phyloP scores from a whole-genome alignment of 1,140 invertebrate species.

The Palaemon carinicauda region DNA sequence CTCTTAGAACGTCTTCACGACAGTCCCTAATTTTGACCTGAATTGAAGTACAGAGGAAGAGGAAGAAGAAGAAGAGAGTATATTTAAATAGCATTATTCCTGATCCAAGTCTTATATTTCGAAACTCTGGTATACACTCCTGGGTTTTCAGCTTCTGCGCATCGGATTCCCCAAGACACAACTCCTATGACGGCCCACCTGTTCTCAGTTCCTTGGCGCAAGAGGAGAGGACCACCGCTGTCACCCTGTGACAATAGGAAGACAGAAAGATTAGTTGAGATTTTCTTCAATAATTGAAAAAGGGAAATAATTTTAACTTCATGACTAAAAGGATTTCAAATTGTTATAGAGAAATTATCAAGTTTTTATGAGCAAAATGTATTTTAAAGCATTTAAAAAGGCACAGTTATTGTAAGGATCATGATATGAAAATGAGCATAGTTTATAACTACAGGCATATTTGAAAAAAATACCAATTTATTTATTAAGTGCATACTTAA shows the following conservation, averaged over 20 bases:
- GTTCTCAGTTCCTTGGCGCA: constrained; percentile 61
- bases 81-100: constrained; percentile 4
- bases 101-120: constrained; percentile 66
- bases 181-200: constrained; percentile 74
- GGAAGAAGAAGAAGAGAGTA: no score
- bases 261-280: not conserved
- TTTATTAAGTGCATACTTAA: no score
- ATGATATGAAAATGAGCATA: no score
- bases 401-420: no score
- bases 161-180: constrained; percentile 78
- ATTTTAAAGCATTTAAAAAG: no score
- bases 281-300: not conserved
- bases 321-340: no score
- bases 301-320: not conserved
- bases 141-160: constrained; percentile 77
- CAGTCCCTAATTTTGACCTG: no score
- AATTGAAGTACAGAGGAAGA: no score
- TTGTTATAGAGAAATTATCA: no score
- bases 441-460: no score
- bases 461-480: no score
- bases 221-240: constrained; percentile 85
- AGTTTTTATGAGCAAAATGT: no score
- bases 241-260: constrained; percentile 71
- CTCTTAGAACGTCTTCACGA: not conserved
- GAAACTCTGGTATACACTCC: constrained; percentile 82